Evolutionary conservation across 2,888 invertebrate species (phyloP).

Genomic region (Epinotia bilunana): DNA sequence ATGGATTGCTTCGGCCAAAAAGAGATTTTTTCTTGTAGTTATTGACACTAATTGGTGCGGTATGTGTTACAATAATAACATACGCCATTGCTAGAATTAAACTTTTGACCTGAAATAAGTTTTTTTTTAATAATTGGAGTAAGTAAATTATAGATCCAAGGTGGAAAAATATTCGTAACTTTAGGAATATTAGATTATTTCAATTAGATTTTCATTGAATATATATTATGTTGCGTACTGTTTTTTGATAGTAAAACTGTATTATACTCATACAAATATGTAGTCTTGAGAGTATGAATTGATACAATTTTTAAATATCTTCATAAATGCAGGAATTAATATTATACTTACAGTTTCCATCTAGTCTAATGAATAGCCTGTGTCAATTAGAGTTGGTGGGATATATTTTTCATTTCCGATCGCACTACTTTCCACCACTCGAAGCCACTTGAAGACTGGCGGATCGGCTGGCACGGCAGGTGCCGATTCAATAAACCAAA

Average conservation of each 20-base stretch:
- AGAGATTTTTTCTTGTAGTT: background rate
- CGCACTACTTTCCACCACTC: slow-evolving; percentile 1
- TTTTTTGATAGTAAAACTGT: too few species aligned
- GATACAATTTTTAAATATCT: too few species aligned
- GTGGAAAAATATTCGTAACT: background rate
- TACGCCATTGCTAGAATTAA: background rate
- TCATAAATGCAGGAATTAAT: too few species aligned
- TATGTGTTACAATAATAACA: background rate
- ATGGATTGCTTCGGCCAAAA: background rate
- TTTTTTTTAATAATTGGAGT: too few species aligned
- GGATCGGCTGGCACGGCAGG: background rate
- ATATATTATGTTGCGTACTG: too few species aligned
- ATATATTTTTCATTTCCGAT: background rate
- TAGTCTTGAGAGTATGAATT: too few species aligned
- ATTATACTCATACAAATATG: too few species aligned
- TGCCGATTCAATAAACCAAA: background rate
- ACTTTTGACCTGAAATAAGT: slow-evolving; percentile 6
- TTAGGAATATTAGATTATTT: too few species aligned
- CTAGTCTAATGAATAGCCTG: background rate
- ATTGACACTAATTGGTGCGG: background rate
- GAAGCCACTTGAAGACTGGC: background rate
- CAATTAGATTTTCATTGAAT: too few species aligned
- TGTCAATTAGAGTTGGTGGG: background rate
- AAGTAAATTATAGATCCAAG: background rate
- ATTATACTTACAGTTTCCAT: slow-evolving; percentile 24